These are phyloP conservation scores for Pseudocheirus occidentalis DNA, from an alignment of 2,797 vertebrate species.

Conservation along the genomic window DNA sequence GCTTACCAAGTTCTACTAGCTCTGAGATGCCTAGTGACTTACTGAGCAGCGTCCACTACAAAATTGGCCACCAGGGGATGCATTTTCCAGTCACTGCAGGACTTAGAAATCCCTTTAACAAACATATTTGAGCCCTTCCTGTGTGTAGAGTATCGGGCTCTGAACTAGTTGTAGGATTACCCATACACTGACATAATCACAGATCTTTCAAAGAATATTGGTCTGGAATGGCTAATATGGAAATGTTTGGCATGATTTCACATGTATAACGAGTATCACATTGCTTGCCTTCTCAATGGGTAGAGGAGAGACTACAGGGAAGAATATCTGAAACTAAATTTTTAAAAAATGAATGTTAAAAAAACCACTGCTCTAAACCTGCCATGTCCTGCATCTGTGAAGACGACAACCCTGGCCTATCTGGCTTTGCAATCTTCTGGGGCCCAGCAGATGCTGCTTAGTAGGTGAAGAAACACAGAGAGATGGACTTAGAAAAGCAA, in stretches of 20 bases:
- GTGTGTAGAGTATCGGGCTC: neutral
- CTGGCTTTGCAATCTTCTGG: neutral
- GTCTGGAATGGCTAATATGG: neutral
- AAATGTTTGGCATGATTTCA: neutral
- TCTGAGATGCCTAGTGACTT: neutral
- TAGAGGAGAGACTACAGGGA: neutral
- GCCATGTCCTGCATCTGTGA: neutral
- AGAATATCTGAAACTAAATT: neutral
- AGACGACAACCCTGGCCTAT: neutral
- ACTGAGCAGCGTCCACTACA: neutral
- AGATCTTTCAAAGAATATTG: neutral
- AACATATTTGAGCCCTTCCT: neutral
- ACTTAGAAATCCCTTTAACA: neutral
- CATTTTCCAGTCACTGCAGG: neutral
- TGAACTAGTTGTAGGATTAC: neutral
- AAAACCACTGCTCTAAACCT: neutral
- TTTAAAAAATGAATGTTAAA: neutral
- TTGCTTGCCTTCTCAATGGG: neutral
- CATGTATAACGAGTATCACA: neutral
- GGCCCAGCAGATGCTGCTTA: neutral
- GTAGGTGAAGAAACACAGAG: neutral
- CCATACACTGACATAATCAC: neutral
- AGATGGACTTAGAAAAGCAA: constrained; percentile 20
- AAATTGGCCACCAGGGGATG: neutral
- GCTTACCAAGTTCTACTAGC: neutral